Evolutionary conservation across 2,797 vertebrate species (phyloP), one percentile per base, ranked within the genome.

Genomic region (Oceanodroma leucorhoa): DNA sequence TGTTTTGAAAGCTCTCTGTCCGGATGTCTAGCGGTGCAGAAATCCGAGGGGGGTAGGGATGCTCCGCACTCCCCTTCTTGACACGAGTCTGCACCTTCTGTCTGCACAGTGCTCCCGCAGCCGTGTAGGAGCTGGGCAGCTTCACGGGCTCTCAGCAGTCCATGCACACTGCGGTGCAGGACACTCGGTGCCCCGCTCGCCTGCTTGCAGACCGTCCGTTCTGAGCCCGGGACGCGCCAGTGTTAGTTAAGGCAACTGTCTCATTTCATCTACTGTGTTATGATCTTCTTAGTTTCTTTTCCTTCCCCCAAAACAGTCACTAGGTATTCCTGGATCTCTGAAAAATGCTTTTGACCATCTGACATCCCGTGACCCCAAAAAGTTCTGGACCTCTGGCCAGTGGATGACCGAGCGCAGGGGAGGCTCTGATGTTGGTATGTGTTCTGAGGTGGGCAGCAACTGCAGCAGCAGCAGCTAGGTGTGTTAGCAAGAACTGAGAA

Each of bases 321-420:
- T 98, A 71, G 98, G 98, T 70, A 41, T 94, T 87, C 97, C 98
- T 7, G 87, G 87, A 81, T 93, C 97, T 14, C 96, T 98, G 70
- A 98, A 96, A 62, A 97, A 98, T 0, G 97, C 97, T 29, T 99
- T 97, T 94, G 95, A 90, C 53, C 98, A 48, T 16, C 95, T 99
- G 96, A 99, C 98, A 13, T 97, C 98, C 8, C 97, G 98, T 29
- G 97, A 98, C 32, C 98, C 99, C 29, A 64, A 95, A 50, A 94
- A 65, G 50, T 99, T 99, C 97, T 99, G 99, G 99, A 99, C 98
- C 4, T 99, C 99, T 48, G 99, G 99, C 76, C 99, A 99, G 96
- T 99, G 99, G 99, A 99, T 99, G 99, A 99, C 99, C 0, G 99
- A 99, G 91, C 96, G 98, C 89, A 98, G 95, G 81, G 99, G 99